Conservation (phyloP, 2,113 vertebrate genomes). For the Austrofundulus limnaeus region DNA sequence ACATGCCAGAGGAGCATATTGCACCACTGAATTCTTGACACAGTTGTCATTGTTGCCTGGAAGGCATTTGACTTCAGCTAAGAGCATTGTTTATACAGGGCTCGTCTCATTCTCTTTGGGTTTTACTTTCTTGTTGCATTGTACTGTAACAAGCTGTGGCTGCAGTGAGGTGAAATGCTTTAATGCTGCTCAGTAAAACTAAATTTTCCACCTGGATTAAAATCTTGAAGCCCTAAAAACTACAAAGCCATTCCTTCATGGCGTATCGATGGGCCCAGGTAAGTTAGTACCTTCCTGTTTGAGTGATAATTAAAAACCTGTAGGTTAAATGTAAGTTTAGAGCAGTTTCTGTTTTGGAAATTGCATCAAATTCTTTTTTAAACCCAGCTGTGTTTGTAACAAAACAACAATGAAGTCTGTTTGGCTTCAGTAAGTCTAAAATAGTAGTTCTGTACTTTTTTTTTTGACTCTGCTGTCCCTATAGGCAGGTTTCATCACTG, state of each 20-base stretch:
- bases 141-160: not conserved
- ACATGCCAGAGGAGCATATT: conserved; percentile 10
- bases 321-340: not conserved
- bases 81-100: conserved; percentile 36
- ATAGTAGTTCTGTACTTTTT: too few species aligned
- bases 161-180: not conserved
- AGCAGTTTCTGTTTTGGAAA: not conserved
- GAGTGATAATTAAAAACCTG: not conserved
- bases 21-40: conserved; percentile 41
- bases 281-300: conserved; percentile 12
- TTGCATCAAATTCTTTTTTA: not conserved
- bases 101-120: conserved; percentile 9
- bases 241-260: not conserved
- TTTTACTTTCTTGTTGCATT: not conserved
- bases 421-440: too few species aligned
- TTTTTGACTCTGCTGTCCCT: too few species aligned
- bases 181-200: not conserved
- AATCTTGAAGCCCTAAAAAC: conserved; percentile 14
- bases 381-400: too few species aligned
- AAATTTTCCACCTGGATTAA: conserved; percentile 2
- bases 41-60: conserved; percentile 54
- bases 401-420: too few species aligned
- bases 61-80: conserved; percentile 29
- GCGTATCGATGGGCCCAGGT: conserved; percentile 23
- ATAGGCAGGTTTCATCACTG: too few species aligned